phyloP scores from a whole-genome alignment of 2,888 invertebrate species.

The Leptinotarsa tumamoca region DNA sequence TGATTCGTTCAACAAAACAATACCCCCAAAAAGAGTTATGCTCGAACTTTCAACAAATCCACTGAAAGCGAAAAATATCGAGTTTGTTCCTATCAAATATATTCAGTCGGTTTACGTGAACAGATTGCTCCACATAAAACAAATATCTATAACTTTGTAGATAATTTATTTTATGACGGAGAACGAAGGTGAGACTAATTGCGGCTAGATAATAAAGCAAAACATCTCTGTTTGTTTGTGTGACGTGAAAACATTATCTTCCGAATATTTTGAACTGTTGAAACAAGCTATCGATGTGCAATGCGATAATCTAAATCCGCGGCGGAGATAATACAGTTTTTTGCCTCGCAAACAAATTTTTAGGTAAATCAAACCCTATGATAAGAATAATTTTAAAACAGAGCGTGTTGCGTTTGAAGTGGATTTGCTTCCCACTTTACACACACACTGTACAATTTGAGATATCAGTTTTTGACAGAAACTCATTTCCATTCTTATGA shows the following conservation, averaged over 20 bases:
- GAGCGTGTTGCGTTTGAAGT: background rate
- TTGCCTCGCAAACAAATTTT: background rate
- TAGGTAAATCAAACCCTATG: background rate
- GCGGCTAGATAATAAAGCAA: background rate
- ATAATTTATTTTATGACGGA: conserved; percentile 18
- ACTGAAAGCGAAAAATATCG: background rate
- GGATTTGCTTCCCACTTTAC: background rate
- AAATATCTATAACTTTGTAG: conserved; percentile 9
- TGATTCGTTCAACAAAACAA: too few relatives aligned
- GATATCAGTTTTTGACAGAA: too few relatives aligned
- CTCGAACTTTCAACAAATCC: too few relatives aligned
- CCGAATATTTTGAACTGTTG: conserved; percentile 36
- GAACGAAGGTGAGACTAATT: conserved; percentile 7
- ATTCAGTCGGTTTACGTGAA: background rate
- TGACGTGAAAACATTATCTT: conserved; percentile 34
- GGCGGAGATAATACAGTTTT: conserved; percentile 22
- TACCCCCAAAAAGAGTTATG: too few relatives aligned
- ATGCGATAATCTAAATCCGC: conserved; percentile 38
- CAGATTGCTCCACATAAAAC: conserved; percentile 5
- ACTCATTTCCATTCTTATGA: too few relatives aligned
- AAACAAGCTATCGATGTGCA: conserved; percentile 29
- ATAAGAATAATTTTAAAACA: background rate
- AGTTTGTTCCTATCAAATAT: conserved; percentile 10
- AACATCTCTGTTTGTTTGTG: conserved; percentile 4
- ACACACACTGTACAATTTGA: too few relatives aligned